Conservation (phyloP, 2,113 vertebrate species). For the Carassius carassius region DNA sequence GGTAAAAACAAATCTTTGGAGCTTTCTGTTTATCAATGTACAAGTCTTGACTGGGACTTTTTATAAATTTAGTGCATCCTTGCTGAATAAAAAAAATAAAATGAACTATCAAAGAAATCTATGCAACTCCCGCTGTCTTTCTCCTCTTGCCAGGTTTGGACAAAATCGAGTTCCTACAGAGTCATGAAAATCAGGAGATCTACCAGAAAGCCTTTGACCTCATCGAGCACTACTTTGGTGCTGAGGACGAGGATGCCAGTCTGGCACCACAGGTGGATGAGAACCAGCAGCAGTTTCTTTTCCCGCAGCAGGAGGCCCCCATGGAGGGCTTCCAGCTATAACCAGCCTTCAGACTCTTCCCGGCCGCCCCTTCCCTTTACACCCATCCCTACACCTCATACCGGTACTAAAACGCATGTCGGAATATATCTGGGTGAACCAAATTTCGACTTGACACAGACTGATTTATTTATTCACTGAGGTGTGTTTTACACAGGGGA, state of each 20-base stretch:
- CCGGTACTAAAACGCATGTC: slow-evolving; percentile 15
- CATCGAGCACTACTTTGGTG: slow-evolving; percentile 97
- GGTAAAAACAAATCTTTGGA: no score
- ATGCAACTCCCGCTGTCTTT: background rate
- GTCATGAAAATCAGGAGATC: slow-evolving; percentile 98
- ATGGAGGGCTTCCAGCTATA: slow-evolving; percentile 99
- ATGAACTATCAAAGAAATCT: no score
- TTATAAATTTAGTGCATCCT: no score
- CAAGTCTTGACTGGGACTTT: no score
- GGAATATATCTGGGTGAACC: background rate
- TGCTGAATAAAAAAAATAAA: no score
- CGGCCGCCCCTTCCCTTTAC: slow-evolving; percentile 14
- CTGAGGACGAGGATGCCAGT: slow-evolving; percentile 87
- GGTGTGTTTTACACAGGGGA: slow-evolving; percentile 19
- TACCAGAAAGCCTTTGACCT: slow-evolving; percentile 99
- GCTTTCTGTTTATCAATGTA: no score
- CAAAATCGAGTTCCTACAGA: slow-evolving; percentile 98
- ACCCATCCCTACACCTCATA: slow-evolving; percentile 24
- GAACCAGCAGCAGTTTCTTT: slow-evolving; percentile 95
- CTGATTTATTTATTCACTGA: slow-evolving; percentile 17
- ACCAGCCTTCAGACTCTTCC: slow-evolving; percentile 51
- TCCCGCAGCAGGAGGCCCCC: slow-evolving; percentile 92
- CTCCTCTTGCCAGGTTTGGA: slow-evolving; percentile 84
- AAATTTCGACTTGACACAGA: background rate
- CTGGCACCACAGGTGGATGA: slow-evolving; percentile 93